Percentiles rank a stretch among this genome's conserved stretches.
Evolutionary conservation across 2,113 vertebrate species (phyloP).

Genomic region (Triplophysa siluroides): DNA sequence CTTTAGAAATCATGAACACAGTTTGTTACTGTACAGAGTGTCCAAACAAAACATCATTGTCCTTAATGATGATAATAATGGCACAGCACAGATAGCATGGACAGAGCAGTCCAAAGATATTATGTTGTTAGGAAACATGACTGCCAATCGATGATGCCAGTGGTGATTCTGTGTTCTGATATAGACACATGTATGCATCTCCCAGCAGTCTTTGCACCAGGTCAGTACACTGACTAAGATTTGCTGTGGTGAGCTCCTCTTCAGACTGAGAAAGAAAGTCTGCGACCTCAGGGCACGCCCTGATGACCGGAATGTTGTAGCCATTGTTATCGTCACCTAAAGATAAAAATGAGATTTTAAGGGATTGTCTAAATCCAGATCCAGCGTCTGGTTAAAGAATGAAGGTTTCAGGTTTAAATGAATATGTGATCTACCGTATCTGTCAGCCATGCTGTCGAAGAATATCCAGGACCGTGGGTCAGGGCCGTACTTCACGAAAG

Average conservation of each 20-base stretch:
- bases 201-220: constrained; percentile 73
- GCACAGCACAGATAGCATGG: not conserved
- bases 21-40: not conserved
- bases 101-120: not conserved
- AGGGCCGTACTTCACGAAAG: constrained; percentile 76
- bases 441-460: constrained; percentile 83
- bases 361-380: not conserved
- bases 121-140: not conserved
- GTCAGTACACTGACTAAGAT: constrained; percentile 64
- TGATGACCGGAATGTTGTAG: constrained; percentile 75
- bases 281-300: constrained; percentile 74
- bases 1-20: not conserved
- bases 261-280: constrained; percentile 73
- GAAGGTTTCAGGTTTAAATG: no score
- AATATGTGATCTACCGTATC: constrained; percentile 66
- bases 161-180: constrained; percentile 62
- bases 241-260: constrained; percentile 60
- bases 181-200: constrained; percentile 80
- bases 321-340: constrained; percentile 72
- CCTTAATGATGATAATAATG: not conserved
- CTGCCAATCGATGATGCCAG: constrained; percentile 45
- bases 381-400: not conserved
- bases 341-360: not conserved
- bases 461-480: constrained; percentile 76
- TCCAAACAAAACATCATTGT: not conserved